phyloP scores from a whole-genome alignment of 2,888 invertebrate genomes.

The Cynaeus angustus region DNA sequence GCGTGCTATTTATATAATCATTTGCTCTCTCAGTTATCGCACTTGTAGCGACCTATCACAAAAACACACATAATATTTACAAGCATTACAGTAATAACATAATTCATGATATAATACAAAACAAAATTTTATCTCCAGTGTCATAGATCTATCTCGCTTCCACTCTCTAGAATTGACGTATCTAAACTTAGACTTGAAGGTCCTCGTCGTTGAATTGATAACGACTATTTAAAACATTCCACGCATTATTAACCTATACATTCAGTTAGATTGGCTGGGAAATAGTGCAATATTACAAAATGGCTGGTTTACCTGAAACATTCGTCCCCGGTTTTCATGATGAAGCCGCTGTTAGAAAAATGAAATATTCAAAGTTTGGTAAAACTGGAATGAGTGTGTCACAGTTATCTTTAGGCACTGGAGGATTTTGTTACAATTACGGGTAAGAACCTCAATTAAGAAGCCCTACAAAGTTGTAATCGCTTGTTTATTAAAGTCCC shows the following conservation, averaged over 20 bases:
- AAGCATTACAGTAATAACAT: too few species aligned
- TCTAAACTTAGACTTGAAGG: too few species aligned
- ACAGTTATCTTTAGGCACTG: conserved; percentile 84
- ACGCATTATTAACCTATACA: background rate
- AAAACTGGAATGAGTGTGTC: conserved; percentile 83
- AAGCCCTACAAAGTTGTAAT: too few species aligned
- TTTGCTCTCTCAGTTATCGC: background rate
- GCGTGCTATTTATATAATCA: conserved; percentile 12
- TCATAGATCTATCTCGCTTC: too few species aligned
- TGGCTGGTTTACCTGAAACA: conserved; percentile 73
- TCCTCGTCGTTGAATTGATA: background rate
- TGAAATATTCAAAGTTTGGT: conserved; percentile 85
- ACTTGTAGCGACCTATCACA: background rate
- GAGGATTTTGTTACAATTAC: conserved; percentile 82
- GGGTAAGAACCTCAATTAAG: conserved; percentile 74
- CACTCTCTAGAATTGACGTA: too few species aligned
- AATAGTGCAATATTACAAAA: conserved; percentile 5
- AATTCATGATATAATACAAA: too few species aligned
- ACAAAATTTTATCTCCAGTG: too few species aligned
- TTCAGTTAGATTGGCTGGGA: background rate
- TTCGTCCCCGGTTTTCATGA: conserved; percentile 80
- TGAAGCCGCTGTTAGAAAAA: conserved; percentile 75
- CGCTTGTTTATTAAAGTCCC: conserved; percentile 69
- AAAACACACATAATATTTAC: conserved; percentile 3
- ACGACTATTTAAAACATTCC: conserved; percentile 5